phyloP scores from a whole-genome alignment of 2,888 invertebrate genomes.

The Anthrax anthrax region DNA sequence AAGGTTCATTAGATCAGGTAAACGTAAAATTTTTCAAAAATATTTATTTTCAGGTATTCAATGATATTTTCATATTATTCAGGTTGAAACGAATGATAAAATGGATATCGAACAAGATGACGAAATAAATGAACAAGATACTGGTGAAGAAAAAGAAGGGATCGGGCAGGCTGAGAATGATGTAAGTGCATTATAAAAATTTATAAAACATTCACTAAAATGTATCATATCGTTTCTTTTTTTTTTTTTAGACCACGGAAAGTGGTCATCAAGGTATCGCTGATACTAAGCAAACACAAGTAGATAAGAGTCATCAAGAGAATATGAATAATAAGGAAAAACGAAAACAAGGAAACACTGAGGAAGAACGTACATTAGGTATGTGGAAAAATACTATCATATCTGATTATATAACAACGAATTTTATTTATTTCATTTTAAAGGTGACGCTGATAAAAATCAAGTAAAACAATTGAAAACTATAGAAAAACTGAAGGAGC shows the following conservation, averaged over 20 bases:
- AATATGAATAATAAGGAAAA: constrained; percentile 38
- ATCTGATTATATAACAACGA: not conserved
- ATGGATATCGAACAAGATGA: constrained; percentile 35
- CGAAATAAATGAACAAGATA: constrained; percentile 38
- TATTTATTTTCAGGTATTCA: not conserved
- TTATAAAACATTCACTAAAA: not conserved
- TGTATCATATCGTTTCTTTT: not conserved
- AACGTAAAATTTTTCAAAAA: not conserved
- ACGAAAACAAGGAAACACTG: constrained; percentile 59
- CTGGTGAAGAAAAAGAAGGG: constrained; percentile 43
- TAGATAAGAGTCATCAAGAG: constrained; percentile 32
- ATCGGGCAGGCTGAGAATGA: constrained; percentile 64
- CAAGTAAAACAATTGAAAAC: constrained; percentile 37
- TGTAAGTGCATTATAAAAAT: constrained; percentile 33
- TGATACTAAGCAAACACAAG: constrained; percentile 28
- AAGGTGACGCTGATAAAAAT: constrained; percentile 28
- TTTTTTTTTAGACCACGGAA: constrained; percentile 25
- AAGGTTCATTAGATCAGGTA: constrained; percentile 29
- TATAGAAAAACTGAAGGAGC: constrained; percentile 35
- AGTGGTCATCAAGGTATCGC: constrained; percentile 50
- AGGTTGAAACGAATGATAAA: constrained; percentile 27
- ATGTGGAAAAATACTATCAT: not conserved
- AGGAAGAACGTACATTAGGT: constrained; percentile 52
- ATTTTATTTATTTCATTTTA: too few species aligned
- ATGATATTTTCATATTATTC: not conserved